phyloP scores from a whole-genome alignment of 2,113 vertebrate species.

The Microcebus griseorufus region DNA sequence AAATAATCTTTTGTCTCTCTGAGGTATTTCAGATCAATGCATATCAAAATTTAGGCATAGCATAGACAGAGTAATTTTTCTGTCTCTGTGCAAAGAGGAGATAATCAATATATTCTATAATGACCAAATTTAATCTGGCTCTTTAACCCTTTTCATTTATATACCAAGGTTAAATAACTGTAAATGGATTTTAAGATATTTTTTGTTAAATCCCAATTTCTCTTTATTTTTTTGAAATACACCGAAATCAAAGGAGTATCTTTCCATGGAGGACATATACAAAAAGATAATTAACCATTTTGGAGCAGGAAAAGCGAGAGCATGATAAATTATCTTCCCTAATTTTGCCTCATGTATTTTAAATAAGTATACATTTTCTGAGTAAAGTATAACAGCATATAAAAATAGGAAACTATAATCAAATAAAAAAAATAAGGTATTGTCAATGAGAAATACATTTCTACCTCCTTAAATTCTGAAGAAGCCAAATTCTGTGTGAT shows the following conservation, averaged over 20 bases:
- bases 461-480: neutral
- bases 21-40: neutral
- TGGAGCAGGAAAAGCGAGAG: neutral
- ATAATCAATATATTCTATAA: neutral
- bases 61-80: neutral
- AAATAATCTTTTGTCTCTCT: neutral
- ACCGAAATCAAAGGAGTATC: neutral
- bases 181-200: neutral
- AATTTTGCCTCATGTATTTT: neutral
- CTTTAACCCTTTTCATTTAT: neutral
- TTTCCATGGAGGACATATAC: neutral
- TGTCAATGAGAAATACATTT: neutral
- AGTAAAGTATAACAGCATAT: neutral
- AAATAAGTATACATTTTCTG: neutral
- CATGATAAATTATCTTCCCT: neutral
- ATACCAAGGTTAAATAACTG: neutral
- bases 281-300: neutral
- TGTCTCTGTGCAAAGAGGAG: neutral
- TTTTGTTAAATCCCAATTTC: neutral
- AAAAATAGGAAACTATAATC: neutral
- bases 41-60: neutral
- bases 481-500: neutral
- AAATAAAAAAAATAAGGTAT: neutral
- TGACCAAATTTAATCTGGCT: neutral
- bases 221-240: neutral